A percentile compares a stretch with the other conserved stretches of the same genome.
Evolutionary conservation across 2,797 vertebrate genomes (phyloP).

Genomic region (Sphenopsis melanotis): DNA sequence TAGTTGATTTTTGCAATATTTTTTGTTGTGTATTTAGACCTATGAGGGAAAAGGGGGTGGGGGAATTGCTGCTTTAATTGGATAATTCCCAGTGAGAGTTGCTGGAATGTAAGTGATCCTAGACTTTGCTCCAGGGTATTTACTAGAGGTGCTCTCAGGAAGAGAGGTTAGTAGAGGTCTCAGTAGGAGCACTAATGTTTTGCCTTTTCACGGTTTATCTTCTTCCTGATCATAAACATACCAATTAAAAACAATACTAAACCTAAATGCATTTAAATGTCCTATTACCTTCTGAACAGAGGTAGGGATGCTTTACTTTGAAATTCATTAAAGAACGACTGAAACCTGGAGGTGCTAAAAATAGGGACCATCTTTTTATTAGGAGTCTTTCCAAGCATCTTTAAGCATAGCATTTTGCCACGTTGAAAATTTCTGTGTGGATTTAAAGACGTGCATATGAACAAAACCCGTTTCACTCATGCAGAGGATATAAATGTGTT

Average conservation of each 20-base stretch:
- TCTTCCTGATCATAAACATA: slow-evolving; percentile 63
- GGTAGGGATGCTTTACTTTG: background rate
- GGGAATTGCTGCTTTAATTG: slow-evolving; percentile 71
- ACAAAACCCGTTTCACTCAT: background rate
- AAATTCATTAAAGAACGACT: background rate
- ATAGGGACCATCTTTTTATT: background rate
- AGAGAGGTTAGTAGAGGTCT: slow-evolving; percentile 69
- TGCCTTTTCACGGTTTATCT: slow-evolving; percentile 74
- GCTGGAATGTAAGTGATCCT: slow-evolving; percentile 74
- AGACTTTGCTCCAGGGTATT: slow-evolving; percentile 72
- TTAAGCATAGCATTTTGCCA: background rate
- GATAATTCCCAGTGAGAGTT: slow-evolving; percentile 74
- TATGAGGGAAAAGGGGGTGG: slow-evolving; percentile 54
- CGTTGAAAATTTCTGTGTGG: background rate
- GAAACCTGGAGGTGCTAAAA: background rate
- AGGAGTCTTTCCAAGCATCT: background rate
- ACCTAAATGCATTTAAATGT: slow-evolving; percentile 56
- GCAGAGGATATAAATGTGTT: background rate
- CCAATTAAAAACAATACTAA: slow-evolving; percentile 69
- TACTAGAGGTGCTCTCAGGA: slow-evolving; percentile 71
- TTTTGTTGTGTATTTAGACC: slow-evolving; percentile 58
- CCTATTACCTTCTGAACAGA: slow-evolving; percentile 28
- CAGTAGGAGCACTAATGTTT: slow-evolving; percentile 71
- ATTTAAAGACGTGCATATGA: background rate
- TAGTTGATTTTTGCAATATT: slow-evolving; percentile 11